Evolutionary conservation across 2,888 invertebrate species (phyloP), one percentile per base, ranked within the genome.

Genomic region (Xestia rhomboidea): DNA sequence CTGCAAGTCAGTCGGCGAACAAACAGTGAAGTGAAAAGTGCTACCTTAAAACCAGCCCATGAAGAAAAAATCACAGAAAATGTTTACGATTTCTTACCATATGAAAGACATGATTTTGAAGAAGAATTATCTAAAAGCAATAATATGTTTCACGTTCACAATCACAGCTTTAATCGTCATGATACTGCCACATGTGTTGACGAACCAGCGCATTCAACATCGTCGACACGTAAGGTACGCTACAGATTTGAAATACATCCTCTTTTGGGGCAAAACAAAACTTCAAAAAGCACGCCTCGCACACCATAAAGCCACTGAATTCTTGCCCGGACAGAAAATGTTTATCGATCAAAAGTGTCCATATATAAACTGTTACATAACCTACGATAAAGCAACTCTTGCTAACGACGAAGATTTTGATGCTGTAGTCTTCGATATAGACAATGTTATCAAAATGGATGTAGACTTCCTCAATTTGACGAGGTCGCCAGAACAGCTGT

Each of bases 191-290:
- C 90, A 92, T 60, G 80, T 91, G 0, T 21, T 93, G 1, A 79
- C 79, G 15, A 82, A 84, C 2, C 85, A 75, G 27, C 44, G 79
- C 2, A 66, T 69, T 0, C 46, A 66, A n/a, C 69, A 77, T 13
- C 77, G 79, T 1, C 85, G 80, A 3, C 86, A 83, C 8, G 6
- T 71, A 3, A 92, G 93, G 83, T 94, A 90, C 67, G 80, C 90
- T 18, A 93, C 94, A n/a, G 96, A 96, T 82, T 82, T 96, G 49
- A 96, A 95, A 78, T 95, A 96, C 70, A 93, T 97, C 57, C 85
- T 96, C 0, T 92, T 96, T 76, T 96, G 95, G 95, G 93, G 90
- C 0, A 88, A 89, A 24, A 76, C 79, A 0, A 89, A 82, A 38
- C 81, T 72, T 11, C 73, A 89, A 73, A 68, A 84, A 84, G 46